Evolutionary conservation across 2,888 invertebrate genomes (phyloP), one percentile per base, ranked within the genome.

Genomic region (Lobophora halterata): DNA sequence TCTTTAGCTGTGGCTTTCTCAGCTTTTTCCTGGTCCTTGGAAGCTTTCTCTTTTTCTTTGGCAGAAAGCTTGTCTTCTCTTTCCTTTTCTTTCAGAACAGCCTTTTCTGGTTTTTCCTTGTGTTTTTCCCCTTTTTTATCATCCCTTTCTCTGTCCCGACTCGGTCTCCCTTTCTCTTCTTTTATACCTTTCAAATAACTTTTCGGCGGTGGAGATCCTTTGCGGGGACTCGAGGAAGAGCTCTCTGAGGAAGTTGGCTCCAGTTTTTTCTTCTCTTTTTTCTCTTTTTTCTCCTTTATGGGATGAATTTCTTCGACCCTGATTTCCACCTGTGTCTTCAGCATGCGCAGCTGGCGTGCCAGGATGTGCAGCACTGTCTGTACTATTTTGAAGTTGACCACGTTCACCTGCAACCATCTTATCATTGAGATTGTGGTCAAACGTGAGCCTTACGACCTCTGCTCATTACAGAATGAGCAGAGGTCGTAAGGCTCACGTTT

Each of bases 281-380:
- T 49, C 11, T 19, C 33, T 14, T 23, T 31, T 16, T 32, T 49
- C 8, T 26, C 39, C 16, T 16, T 26, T 2, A 9, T 20, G 3
- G 23, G 43, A 7, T 36, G 26, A 1, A 34, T 14, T 6, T 55
- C 55, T 3, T 33, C 43, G 4, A 65, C 39, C 35, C 57, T 57
- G 2, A 81, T 57, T 40, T 79, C 78, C 0, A 82, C 80, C 8
- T 65, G 61, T 18, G 76, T 77, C 40, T 78, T 69, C 1, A 83
- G 57, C 47, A 83, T 28, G 1, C 80, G 75, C 60, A 79, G 57
- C 19, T 82, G 80, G 1, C 76, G 63, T 5, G 83, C 83, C 12
- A 85, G 39, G 20, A 82, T 76, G 24, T 73, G 66, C 2, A 86
- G 59, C 1, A 85, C 55, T 3, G 66, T 62, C 58, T 83, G 73